phyloP scores from a whole-genome alignment of 1,140 invertebrate species.

The Cotesia glomerata region DNA sequence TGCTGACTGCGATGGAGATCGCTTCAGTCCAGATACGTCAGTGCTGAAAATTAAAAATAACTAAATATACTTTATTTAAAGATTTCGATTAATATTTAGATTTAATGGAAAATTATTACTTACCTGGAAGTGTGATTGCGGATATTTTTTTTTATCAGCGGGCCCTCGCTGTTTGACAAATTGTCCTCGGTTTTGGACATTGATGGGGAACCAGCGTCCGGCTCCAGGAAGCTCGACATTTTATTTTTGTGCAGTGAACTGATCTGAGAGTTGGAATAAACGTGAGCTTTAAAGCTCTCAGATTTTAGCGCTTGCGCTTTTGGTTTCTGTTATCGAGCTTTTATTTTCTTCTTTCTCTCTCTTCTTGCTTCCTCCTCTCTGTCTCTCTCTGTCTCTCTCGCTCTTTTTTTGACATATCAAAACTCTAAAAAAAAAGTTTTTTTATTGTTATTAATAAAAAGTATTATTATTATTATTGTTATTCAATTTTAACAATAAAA shows the following conservation, averaged over 20 bases:
- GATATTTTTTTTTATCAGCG: constrained; percentile 47
- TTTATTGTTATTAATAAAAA: too few species aligned
- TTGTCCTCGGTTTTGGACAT: constrained; percentile 58
- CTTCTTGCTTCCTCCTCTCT: neutral
- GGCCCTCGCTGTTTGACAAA: constrained; percentile 57
- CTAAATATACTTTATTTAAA: neutral
- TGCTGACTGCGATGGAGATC: constrained; percentile 22
- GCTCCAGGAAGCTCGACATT: constrained; percentile 45
- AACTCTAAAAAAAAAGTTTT: too few species aligned
- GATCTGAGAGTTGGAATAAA: neutral
- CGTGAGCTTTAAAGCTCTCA: neutral
- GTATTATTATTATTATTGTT: too few species aligned
- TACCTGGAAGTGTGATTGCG: constrained; percentile 41
- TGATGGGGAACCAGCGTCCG: constrained; percentile 50
- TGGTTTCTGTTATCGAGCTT: neutral
- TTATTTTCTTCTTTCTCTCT: neutral
- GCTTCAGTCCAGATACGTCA: constrained; percentile 32
- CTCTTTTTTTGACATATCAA: too few species aligned
- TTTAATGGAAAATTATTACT: constrained; percentile 5
- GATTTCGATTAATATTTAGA: too few species aligned
- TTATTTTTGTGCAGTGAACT: neutral
- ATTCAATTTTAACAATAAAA: too few species aligned
- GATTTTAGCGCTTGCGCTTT: neutral
- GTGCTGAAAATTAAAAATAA: constrained; percentile 22
- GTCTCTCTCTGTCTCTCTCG: neutral